Percentiles rank a stretch among this genome's conserved stretches.
Conservation (phyloP, 1,140 invertebrate species). For the Fopius arisanus region DNA sequence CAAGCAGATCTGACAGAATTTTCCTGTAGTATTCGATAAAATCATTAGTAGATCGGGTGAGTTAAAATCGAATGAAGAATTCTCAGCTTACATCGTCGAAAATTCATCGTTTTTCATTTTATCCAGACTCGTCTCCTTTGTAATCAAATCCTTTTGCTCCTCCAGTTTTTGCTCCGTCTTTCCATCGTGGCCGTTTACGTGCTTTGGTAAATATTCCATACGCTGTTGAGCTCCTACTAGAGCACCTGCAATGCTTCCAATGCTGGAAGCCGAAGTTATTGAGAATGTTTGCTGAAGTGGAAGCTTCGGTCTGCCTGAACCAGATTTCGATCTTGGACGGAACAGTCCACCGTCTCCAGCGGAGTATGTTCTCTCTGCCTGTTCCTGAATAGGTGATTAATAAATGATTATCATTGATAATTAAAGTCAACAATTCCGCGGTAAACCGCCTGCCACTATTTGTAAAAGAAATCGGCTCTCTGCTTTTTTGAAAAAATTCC, state of each 20-base stretch:
- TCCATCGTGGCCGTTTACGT: neutral
- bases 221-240: slow-evolving; percentile 23
- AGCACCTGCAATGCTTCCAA: slow-evolving; percentile 30
- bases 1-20: slow-evolving; percentile 47
- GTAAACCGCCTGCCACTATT: no score
- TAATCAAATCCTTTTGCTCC: slow-evolving; percentile 33
- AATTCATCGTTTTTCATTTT: neutral
- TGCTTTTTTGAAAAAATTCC: no score
- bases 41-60: neutral
- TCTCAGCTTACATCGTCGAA: slow-evolving; percentile 3
- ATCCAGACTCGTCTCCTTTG: neutral
- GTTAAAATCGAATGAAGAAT: no score
- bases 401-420: no score
- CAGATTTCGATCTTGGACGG: slow-evolving; percentile 30
- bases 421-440: no score
- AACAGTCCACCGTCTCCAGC: slow-evolving; percentile 33
- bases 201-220: neutral
- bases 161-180: neutral
- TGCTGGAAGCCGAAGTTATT: slow-evolving; percentile 25
- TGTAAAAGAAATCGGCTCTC: no score
- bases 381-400: slow-evolving; percentile 10
- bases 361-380: neutral
- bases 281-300: slow-evolving; percentile 16
- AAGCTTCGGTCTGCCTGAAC: neutral
- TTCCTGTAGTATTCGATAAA: slow-evolving; percentile 17